A percentile compares a stretch with the other conserved stretches of the same genome.
phyloP scores from a whole-genome alignment of 2,888 invertebrate species.

The Drosophila pseudotakahashii region DNA sequence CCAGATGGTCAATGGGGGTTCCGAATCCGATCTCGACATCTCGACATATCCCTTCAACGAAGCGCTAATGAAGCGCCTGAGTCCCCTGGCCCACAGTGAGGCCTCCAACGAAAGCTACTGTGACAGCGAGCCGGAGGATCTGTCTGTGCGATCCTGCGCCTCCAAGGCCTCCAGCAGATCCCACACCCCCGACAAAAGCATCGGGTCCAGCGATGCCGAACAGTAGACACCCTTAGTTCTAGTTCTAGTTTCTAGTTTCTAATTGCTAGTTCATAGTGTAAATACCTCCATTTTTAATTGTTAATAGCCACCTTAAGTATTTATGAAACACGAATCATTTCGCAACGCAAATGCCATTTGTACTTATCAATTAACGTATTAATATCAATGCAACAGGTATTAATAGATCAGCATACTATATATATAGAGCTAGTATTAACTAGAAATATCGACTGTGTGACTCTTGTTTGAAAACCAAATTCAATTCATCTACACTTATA shows the following conservation, averaged over 20 bases:
- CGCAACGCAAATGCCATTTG: conserved; percentile 38
- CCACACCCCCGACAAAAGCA: conserved; percentile 74
- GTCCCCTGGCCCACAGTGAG: conserved; percentile 69
- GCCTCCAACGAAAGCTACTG: conserved; percentile 76
- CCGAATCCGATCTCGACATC: conserved; percentile 37
- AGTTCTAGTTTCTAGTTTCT: conserved; percentile 1
- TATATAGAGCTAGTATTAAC: conserved; percentile 31
- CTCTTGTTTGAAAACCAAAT: conserved; percentile 39
- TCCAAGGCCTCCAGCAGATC: conserved; percentile 75
- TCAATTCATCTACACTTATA: conserved; percentile 38
- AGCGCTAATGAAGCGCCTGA: conserved; percentile 85
- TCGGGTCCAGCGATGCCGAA: conserved; percentile 68
- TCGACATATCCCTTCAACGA: conserved; percentile 39
- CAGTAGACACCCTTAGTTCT: conserved; percentile 49
- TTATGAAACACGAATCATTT: conserved; percentile 27
- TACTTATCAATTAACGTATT: conserved; percentile 39
- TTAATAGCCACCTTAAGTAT: conserved; percentile 32
- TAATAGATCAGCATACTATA: conserved; percentile 38
- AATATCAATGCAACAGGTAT: conserved; percentile 44
- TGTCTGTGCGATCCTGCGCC: conserved; percentile 78
- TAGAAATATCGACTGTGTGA: conserved; percentile 41
- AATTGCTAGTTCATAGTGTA: conserved; percentile 36
- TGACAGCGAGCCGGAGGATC: conserved; percentile 83
- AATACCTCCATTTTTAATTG: conserved; percentile 36
- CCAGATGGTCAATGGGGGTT: conserved; percentile 13